Base-by-base conservation (phyloP, 2,113 vertebrate genomes). In the Sander lucioperca region DNA sequence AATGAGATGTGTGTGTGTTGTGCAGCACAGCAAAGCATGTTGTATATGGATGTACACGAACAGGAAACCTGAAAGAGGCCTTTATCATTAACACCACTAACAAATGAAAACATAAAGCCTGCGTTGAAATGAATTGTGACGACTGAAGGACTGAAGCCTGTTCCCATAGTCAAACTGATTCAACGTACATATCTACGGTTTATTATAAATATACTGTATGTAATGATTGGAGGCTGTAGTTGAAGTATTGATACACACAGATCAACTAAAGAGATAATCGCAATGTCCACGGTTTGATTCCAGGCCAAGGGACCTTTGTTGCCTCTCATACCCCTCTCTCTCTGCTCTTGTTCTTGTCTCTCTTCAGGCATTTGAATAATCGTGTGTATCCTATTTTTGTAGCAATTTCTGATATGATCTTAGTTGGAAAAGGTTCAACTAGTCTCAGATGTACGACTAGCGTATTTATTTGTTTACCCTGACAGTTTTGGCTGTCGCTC, bases 381-480 rank as follows among this genome's bases (percentile, higher is more conserved):
- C 0, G 14, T 79, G n/a, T 51, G 53, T 51, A 43, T 53, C 5
- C 25, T 57, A 16, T 68, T 80, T 75, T 16, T 59, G 39, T 16
- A n/a, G 54, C 19, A 27, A n/a, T 30, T 57, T 51, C 64, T 66
- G n/a, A 53, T 54, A 43, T 45, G 0, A 14, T 66, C 80, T 84
- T 25, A 33, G 45, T 39, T 74, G 73, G 56, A 76, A 77, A 50
- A 61, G 53, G 73, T 48, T 66, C 62, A 66, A 5, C 50, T 47
- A 3, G 18, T 64, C n/a, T 82, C 30, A 64, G 23, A 58, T 80
- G 63, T 67, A 30, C 4, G 0, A 21, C 5, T 5, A 11, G 50
- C 11, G 3, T 65, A 64, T 74, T 78, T 88, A 66, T 88, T 88
- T 90, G 59, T 88, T 89, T 82, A 87, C 77, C 53, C 66, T 77